Evolutionary conservation across 2,888 invertebrate species (phyloP), one percentile per base, ranked within the genome.

Genomic region (Acanthococcus lagerstroemiae): DNA sequence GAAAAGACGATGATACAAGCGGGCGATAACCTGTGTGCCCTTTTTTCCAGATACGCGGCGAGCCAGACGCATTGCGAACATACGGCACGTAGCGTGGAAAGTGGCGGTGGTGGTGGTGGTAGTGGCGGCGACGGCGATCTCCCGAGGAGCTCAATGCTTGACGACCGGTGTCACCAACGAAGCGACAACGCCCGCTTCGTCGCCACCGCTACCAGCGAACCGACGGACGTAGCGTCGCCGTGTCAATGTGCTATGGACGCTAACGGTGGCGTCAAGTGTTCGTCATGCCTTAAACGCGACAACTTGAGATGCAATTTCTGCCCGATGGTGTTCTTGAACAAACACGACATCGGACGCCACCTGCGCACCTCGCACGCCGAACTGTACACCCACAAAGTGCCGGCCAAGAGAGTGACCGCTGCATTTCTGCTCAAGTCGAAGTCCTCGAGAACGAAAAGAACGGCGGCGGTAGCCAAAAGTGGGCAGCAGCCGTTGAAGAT

Each of bases 1-100:
- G n/a, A n/a, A n/a, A n/a, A n/a, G 25, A 15, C 45, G 45, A 46
- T 58, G 45, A 50, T 27, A 21, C 17, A 22, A 50, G 24, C 54
- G 63, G 63, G 63, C 63, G 37, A 63, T 63, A 52, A 63, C 27
- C 30, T 54, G 52, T 63, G 24, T 63, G 63, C 63, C 63, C 63
- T 63, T 63, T 63, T 63, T 63, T 63, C 27, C 63, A 63, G 63
- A 63, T 63, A 37, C 44, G 44, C 37, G 50, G 37, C 26, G 27
- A 50, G 24, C 46, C 17, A 48, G 17, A 48, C 19, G 37, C 37
- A 37, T 37, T 15, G n/a, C 37, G 37, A 37, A 37, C 37, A 37
- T n/a, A n/a, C n/a, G n/a, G n/a, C n/a, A n/a, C n/a, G n/a, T n/a
- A n/a, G n/a, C n/a, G n/a, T n/a, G n/a, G n/a, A n/a, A n/a, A n/a